phyloP scores from a whole-genome alignment of 2,797 vertebrate genomes.

The Trachops cirrhosus region DNA sequence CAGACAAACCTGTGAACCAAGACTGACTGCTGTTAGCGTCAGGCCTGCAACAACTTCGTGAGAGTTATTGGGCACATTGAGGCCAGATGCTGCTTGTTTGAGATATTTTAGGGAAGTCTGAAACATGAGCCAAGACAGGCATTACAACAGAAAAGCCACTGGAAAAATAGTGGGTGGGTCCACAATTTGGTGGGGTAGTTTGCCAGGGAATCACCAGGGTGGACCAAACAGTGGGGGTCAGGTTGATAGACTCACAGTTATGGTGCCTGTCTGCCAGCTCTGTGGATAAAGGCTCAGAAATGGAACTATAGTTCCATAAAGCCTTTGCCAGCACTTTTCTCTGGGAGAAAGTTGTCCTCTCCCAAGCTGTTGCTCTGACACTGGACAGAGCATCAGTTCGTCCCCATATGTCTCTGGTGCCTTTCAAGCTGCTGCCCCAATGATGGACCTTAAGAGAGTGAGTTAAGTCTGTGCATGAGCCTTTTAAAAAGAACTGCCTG shows the following conservation, averaged over 20 bases:
- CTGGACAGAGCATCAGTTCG: background rate
- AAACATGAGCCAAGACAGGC: background rate
- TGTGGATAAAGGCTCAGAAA: background rate
- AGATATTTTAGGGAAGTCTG: background rate
- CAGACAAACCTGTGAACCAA: background rate
- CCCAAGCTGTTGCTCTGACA: background rate
- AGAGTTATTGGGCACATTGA: background rate
- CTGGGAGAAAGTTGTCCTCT: background rate
- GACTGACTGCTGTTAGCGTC: background rate
- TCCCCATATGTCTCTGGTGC: background rate
- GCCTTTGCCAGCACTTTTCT: background rate
- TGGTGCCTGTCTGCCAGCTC: background rate
- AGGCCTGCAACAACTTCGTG: background rate
- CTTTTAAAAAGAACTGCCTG: background rate
- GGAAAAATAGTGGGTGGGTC: background rate
- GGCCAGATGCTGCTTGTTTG: background rate
- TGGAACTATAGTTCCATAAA: too few species aligned
- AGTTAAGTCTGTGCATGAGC: background rate
- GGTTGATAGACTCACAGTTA: background rate
- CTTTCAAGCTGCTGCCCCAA: background rate
- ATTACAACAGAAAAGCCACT: background rate
- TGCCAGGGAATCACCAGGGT: background rate
- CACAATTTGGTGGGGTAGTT: background rate
- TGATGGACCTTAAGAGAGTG: background rate
- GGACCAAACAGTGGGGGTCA: background rate